Conservation (phyloP, 1,140 invertebrate genomes). For the Caligus rogercresseyi region DNA sequence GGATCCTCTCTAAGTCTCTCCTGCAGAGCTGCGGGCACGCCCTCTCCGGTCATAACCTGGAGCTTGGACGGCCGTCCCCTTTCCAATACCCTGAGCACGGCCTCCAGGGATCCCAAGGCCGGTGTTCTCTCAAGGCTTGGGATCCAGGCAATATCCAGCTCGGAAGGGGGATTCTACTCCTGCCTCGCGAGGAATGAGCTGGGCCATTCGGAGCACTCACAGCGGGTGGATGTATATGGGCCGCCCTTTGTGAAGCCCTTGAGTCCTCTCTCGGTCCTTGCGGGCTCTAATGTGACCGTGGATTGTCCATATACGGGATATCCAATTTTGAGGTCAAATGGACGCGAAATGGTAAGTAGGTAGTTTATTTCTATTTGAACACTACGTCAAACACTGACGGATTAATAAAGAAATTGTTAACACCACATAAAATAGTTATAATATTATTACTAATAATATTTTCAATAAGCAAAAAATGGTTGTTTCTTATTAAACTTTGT, state of each 20-base stretch:
- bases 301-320: constrained; percentile 8
- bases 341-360: constrained; percentile 2
- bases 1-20: constrained; percentile 64
- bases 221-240: constrained; percentile 6
- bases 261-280: neutral
- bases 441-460: no score
- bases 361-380: no score
- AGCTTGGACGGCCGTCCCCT: neutral
- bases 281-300: neutral
- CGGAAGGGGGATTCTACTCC: constrained; percentile 4
- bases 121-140: constrained; percentile 45
- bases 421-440: no score
- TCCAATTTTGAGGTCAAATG: neutral
- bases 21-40: constrained; percentile 54
- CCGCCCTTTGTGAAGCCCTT: constrained; percentile 5
- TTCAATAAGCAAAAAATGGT: no score
- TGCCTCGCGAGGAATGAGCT: constrained; percentile 8
- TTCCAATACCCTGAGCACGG: neutral
- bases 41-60: constrained; percentile 48
- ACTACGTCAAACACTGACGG: no score
- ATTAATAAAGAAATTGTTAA: no score
- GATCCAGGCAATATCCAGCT: constrained; percentile 30
- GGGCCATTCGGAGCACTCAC: neutral
- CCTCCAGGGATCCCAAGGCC: no score
- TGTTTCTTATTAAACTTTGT: no score